phyloP scores from a whole-genome alignment of 2,113 vertebrate genomes.

The Nerophis lumbriciformis region DNA sequence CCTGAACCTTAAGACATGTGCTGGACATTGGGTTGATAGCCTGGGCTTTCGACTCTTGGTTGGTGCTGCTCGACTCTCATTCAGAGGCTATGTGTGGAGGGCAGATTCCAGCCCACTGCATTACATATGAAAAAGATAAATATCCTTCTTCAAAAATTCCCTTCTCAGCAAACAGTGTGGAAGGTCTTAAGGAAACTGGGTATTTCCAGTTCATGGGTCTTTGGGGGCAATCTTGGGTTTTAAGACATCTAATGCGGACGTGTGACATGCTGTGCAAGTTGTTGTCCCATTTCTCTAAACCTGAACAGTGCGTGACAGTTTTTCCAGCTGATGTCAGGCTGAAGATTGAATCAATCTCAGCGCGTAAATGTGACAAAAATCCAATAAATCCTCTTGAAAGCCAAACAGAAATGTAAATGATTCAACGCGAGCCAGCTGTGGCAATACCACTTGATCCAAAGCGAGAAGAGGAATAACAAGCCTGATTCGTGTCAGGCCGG shows the following conservation, averaged over 20 bases:
- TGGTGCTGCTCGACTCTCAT: too few relatives aligned
- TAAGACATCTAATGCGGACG: background rate
- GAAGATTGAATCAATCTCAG: slow-evolving; percentile 34
- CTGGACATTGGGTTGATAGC: too few relatives aligned
- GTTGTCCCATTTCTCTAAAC: slow-evolving; percentile 13
- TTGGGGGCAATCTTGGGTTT: background rate
- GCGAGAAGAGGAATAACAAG: slow-evolving; percentile 54
- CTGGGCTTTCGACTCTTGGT: too few relatives aligned
- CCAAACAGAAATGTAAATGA: slow-evolving; percentile 42
- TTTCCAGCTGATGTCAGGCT: slow-evolving; percentile 43
- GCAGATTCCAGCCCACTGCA: too few relatives aligned
- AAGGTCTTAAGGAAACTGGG: background rate
- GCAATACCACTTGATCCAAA: slow-evolving; percentile 55
- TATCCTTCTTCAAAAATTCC: background rate
- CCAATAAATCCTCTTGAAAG: slow-evolving; percentile 57
- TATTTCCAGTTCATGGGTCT: background rate
- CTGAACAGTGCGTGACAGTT: slow-evolving; percentile 24
- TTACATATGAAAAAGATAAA: background rate
- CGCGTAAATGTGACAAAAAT: slow-evolving; percentile 50
- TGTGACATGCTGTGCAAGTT: slow-evolving; percentile 2
- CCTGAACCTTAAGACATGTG: too few relatives aligned
- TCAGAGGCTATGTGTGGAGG: too few relatives aligned
- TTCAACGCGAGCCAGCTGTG: slow-evolving; percentile 58
- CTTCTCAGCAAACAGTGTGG: background rate
- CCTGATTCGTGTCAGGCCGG: slow-evolving; percentile 15